Evolutionary conservation across 2,113 vertebrate species (phyloP).

Genomic region (Pteropus alecto): DNA sequence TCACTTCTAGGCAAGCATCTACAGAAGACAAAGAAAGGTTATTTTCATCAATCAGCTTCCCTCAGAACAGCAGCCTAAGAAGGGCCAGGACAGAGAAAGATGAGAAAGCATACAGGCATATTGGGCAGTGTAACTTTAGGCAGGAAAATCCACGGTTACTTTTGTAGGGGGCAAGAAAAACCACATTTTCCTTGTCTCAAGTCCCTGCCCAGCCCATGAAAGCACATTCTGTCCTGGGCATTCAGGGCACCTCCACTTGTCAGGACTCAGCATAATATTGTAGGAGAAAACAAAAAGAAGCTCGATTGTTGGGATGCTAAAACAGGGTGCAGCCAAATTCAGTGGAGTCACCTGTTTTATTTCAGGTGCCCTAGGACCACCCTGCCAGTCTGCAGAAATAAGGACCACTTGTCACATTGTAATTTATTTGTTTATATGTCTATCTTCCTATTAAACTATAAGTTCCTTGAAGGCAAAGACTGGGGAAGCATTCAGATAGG

Average conservation of each 20-base stretch:
- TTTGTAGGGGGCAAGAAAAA: not conserved
- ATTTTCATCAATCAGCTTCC: not conserved
- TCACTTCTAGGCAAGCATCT: not conserved
- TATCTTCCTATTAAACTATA: not conserved
- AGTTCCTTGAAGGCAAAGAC: not conserved
- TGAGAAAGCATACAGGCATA: not conserved
- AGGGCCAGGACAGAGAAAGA: not conserved
- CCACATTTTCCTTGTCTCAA: not conserved
- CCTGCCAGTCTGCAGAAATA: not conserved
- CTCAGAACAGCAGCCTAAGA: not conserved
- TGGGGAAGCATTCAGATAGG: not conserved
- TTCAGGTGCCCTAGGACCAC: not conserved
- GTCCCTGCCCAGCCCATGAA: not conserved
- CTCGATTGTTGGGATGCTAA: not conserved
- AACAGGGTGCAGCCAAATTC: not conserved
- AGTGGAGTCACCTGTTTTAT: not conserved
- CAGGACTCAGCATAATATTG: not conserved
- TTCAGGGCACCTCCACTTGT: not conserved
- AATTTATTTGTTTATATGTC: conserved; percentile 7
- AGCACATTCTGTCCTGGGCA: not conserved
- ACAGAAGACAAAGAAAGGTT: not conserved
- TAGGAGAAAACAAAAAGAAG: conserved; percentile 22
- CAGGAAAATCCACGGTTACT: not conserved
- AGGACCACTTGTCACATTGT: not conserved
- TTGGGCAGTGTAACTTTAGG: not conserved